phyloP scores from a whole-genome alignment of 2,113 vertebrate species.

The Periophthalmodon schlosseri region DNA sequence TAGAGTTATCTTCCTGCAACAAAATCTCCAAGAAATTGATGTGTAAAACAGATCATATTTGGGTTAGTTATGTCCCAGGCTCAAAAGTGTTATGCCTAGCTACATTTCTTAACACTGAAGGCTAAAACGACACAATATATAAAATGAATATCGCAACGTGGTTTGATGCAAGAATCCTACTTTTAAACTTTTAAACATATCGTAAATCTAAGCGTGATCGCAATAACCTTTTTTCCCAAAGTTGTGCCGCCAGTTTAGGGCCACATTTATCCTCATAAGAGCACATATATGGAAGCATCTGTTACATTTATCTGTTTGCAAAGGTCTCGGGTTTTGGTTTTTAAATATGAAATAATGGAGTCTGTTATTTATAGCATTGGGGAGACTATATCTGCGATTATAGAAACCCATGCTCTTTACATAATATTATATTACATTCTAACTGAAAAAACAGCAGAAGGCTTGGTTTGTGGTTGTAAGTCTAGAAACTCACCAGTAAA shows the following conservation, averaged over 20 bases:
- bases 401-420: neutral
- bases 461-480: neutral
- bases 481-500: neutral
- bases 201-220: no score
- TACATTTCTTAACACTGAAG: neutral
- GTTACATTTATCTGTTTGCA: neutral
- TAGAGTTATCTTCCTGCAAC: neutral
- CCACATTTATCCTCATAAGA: neutral
- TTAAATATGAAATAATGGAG: neutral
- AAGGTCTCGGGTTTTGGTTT: neutral
- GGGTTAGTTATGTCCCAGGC: constrained; percentile 3
- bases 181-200: no score
- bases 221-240: no score
- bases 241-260: neutral
- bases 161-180: no score
- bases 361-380: neutral
- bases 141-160: no score
- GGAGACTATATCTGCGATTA: neutral
- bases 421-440: neutral
- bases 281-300: neutral
- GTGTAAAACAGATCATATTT: neutral
- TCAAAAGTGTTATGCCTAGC: neutral
- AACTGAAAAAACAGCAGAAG: neutral
- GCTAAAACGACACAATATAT: no score
- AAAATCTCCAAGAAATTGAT: constrained; percentile 6